Percentiles rank a stretch among this genome's conserved stretches.
These are phyloP conservation scores for Idris sp. DNA, from an alignment of 1,140 invertebrate species.

Conservation along the genomic window DNA sequence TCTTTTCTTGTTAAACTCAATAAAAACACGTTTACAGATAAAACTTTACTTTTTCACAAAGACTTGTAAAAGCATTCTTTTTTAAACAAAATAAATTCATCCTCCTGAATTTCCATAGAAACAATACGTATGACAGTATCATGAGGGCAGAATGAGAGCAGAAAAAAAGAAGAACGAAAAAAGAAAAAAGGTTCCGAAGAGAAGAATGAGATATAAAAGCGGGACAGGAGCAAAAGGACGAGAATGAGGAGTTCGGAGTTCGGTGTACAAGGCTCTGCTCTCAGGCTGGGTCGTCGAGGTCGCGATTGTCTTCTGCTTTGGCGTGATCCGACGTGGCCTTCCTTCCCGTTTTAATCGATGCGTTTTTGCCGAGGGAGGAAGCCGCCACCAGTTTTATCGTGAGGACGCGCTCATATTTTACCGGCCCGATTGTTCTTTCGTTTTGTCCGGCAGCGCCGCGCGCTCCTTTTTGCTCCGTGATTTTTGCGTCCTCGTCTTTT, in stretches of 20 bases:
- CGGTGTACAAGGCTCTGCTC: slow-evolving; percentile 75
- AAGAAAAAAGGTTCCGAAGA: slow-evolving; percentile 5
- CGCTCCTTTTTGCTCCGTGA: slow-evolving; percentile 65
- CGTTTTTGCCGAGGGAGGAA: slow-evolving; percentile 69
- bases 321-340: slow-evolving; percentile 63
- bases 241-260: slow-evolving; percentile 62
- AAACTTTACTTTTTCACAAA: too few species aligned
- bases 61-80: too few species aligned
- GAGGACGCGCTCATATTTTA: slow-evolving; percentile 67
- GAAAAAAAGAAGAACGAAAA: slow-evolving; percentile 4
- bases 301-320: slow-evolving; percentile 70
- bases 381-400: slow-evolving; percentile 73
- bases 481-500: slow-evolving; percentile 52
- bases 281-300: slow-evolving; percentile 73
- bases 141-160: slow-evolving; percentile 54
- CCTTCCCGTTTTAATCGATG: slow-evolving; percentile 73
- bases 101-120: slow-evolving; percentile 47
- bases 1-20: too few species aligned
- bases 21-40: too few species aligned
- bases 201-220: slow-evolving; percentile 55
- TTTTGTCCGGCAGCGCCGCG: slow-evolving; percentile 46
- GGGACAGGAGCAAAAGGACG: slow-evolving; percentile 42
- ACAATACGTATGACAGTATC: slow-evolving; percentile 48
- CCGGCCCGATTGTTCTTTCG: slow-evolving; percentile 68
- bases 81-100: too few species aligned